phyloP scores from a whole-genome alignment of 2,888 invertebrate species.

The Clitarchus hookeri region DNA sequence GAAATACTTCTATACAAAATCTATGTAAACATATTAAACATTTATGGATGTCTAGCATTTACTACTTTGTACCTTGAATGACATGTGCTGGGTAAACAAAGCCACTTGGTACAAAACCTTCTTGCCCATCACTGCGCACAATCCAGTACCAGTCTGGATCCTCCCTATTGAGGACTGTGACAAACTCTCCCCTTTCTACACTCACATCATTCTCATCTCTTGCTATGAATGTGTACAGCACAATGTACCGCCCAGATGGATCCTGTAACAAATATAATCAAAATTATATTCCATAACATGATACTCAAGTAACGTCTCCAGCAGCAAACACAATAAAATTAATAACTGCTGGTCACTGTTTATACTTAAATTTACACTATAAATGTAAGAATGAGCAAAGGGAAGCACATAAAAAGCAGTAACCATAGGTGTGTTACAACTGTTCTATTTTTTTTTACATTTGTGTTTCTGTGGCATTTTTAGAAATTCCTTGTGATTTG shows the following conservation, averaged over 20 bases:
- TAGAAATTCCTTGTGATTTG: too few species aligned
- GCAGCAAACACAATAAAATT: too few species aligned
- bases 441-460: too few species aligned
- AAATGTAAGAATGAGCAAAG: too few species aligned
- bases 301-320: too few species aligned
- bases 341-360: too few species aligned
- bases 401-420: too few species aligned
- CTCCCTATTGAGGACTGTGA: conserved; percentile 92
- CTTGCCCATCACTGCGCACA: conserved; percentile 86
- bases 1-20: not conserved
- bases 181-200: conserved; percentile 92
- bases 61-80: conserved; percentile 58
- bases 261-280: conserved; percentile 59
- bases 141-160: conserved; percentile 99
- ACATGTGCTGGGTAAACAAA: conserved; percentile 92
- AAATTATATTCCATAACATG: conserved; percentile 18
- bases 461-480: too few species aligned
- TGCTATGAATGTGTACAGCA: conserved; percentile 90
- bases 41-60: too few species aligned
- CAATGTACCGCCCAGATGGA: conserved; percentile 88
- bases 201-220: conserved; percentile 93
- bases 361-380: too few species aligned
- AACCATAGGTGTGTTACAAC: too few species aligned
- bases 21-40: too few species aligned
- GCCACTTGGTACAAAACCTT: conserved; percentile 94